Base-by-base conservation (phyloP, 2,113 vertebrate species). In the Cinclus cinclus region DNA sequence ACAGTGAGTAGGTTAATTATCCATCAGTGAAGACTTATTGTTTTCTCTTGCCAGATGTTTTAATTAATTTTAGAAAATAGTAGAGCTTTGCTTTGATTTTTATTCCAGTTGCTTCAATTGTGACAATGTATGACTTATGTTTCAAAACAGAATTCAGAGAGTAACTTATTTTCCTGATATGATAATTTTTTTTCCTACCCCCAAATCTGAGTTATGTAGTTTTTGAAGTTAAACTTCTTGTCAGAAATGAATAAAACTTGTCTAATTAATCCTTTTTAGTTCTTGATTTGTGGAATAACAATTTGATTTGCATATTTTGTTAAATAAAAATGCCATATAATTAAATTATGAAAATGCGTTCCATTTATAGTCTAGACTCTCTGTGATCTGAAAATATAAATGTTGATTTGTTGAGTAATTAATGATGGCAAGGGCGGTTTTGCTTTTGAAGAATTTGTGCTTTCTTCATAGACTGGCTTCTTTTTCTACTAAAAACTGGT, bases 241-340 rank as follows among this genome's bases (percentile, higher is more conserved):
- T 83, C 58, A 90, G 77, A 95, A 92, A 60, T 87, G 24, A 94
- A 74, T 96, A 67, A 92, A 96, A 90, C 44, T 75, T 95, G 41
- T 76, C 8, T 55, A 96, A 93, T 83, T 84, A 87, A 87, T 83
- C 30, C 23, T 95, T 96, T 47, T 67, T 39, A 90, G 74, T 67
- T 79, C 58, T 92, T 94, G 30, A 76, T 94, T 95, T 96, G 71
- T 95, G 56, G 80, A 60, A 84, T 95, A 87, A 78, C 58, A 95
- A 77, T 91, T 84, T 93, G 3, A 87, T 97, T 96, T 95, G 74
- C 71, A 78, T 97, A 91, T 92, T 94, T 92, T 89, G 79, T 85
- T 55, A 50, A 94, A 73, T 75, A 89, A 89, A 95, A 87, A 67
- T 44, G 24, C 39, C 87, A 30, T 89, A 50, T 95, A 77, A 95